These are phyloP conservation scores for Astreopora myriophthalma DNA, from an alignment of 64 coral and sea anemone species.

Conservation along the genomic window DNA sequence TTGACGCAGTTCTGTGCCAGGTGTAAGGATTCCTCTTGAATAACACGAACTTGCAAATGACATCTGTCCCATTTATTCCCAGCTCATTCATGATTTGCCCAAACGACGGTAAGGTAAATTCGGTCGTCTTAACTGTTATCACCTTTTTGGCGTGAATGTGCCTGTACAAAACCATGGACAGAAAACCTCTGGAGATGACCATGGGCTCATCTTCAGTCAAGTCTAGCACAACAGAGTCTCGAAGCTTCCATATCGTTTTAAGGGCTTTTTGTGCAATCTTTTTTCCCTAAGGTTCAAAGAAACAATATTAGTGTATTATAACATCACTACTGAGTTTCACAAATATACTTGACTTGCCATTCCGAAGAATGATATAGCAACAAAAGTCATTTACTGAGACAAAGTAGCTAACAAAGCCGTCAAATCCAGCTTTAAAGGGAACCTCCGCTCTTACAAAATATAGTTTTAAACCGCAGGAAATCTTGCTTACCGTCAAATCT, in stretches of 20 bases:
- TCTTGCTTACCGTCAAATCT: too few species aligned
- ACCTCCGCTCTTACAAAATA: too few species aligned
- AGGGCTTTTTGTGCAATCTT: conserved; percentile 40
- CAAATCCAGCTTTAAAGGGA: too few species aligned
- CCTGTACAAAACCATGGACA: conserved; percentile 29
- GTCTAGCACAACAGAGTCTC: neutral
- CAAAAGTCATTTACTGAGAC: too few species aligned
- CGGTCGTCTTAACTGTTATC: neutral
- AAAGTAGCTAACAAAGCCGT: too few species aligned
- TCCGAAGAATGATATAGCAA: too few species aligned
- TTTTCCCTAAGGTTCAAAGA: conserved; percentile 18
- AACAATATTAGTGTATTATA: too few species aligned
- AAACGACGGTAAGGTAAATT: neutral
- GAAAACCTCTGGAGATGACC: neutral
- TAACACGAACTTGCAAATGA: conserved; percentile 5
- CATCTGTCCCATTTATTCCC: neutral
- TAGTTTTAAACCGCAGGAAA: too few species aligned
- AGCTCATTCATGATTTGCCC: neutral
- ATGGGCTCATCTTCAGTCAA: conserved; percentile 31
- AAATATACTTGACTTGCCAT: too few species aligned
- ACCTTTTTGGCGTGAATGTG: neutral
- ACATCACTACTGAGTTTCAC: too few species aligned
- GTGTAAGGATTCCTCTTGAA: conserved; percentile 18
- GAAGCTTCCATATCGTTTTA: conserved; percentile 26
- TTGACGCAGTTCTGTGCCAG: neutral